phyloP scores from a whole-genome alignment of 2,797 vertebrate genomes.

The Chanos chanos region DNA sequence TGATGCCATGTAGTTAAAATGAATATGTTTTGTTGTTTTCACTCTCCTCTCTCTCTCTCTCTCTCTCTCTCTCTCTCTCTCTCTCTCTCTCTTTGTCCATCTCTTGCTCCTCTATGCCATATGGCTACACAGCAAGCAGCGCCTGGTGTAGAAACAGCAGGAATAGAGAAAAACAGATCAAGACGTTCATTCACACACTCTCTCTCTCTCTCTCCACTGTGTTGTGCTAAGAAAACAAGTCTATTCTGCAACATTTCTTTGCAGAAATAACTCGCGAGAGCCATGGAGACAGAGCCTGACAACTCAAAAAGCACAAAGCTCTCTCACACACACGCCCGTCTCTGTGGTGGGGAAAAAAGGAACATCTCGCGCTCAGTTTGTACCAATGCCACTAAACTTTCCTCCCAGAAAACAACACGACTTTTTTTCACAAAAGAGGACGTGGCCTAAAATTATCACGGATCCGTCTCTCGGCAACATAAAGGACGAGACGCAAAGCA shows the following conservation, averaged over 20 bases:
- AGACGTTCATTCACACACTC: neutral
- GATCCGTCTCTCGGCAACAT: no score
- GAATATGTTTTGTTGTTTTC: no score
- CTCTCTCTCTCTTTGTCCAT: constrained; percentile 12
- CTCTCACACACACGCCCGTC: neutral
- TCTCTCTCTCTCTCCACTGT: neutral
- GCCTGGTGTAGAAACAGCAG: constrained; percentile 36
- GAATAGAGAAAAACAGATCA: constrained; percentile 26
- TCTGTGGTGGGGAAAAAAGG: constrained; percentile 7
- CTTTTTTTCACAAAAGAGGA: neutral
- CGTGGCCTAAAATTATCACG: no score
- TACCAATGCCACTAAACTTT: constrained; percentile 29
- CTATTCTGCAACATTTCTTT: constrained; percentile 40
- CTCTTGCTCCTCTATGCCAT: constrained; percentile 51
- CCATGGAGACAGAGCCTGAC: neutral
- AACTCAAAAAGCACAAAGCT: neutral
- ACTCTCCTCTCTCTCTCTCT: neutral
- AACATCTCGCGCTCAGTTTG: neutral
- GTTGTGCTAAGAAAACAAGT: constrained; percentile 18
- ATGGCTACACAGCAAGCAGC: constrained; percentile 64
- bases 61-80: constrained; percentile 3
- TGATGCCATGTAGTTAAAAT: no score
- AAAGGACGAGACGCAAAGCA: neutral
- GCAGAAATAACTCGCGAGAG: neutral
- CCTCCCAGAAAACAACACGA: constrained; percentile 47